Evolutionary conservation across 2,113 vertebrate species (phyloP).

Genomic region (Brachirus orientalis): DNA sequence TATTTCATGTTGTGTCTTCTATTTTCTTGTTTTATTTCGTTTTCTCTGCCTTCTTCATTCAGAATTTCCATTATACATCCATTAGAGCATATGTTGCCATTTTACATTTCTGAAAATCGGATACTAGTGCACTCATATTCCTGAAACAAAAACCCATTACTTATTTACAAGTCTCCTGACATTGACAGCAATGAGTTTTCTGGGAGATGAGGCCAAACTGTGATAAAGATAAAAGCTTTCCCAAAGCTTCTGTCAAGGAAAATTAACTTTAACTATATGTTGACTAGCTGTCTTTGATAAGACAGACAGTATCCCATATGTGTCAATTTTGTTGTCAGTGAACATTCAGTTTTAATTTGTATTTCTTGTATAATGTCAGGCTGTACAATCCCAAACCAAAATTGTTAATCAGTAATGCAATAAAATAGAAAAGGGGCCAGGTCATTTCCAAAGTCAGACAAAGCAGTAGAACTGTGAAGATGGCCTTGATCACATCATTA

Average conservation of each 20-base stretch:
- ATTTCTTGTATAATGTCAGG: slow-evolving; percentile 22
- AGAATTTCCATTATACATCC: no score
- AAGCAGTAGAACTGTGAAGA: slow-evolving; percentile 5
- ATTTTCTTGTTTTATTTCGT: slow-evolving; percentile 29
- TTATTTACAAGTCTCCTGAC: no score
- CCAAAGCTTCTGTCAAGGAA: slow-evolving; percentile 65
- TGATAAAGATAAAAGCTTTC: slow-evolving; percentile 66
- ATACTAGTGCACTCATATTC: no score
- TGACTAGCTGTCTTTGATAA: slow-evolving; percentile 47
- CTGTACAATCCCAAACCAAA: slow-evolving; percentile 6
- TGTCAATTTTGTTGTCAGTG: slow-evolving; percentile 32
- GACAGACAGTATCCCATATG: slow-evolving; percentile 59
- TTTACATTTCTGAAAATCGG: no score
- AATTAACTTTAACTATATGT: slow-evolving; percentile 69
- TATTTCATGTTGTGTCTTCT: slow-evolving; percentile 7
- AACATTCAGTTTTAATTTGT: slow-evolving; percentile 32
- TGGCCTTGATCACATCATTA: slow-evolving; percentile 36
- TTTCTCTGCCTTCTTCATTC: slow-evolving; percentile 11
- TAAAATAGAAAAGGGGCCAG: no score
- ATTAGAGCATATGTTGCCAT: no score
- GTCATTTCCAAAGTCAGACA: no score
- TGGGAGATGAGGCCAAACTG: background rate
- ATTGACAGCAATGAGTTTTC: no score
- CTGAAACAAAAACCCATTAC: no score
- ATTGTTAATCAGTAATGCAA: no score